These are phyloP conservation scores for Drosophila recens DNA, from an alignment of 2,888 invertebrate genomes.

Conservation along the genomic window DNA sequence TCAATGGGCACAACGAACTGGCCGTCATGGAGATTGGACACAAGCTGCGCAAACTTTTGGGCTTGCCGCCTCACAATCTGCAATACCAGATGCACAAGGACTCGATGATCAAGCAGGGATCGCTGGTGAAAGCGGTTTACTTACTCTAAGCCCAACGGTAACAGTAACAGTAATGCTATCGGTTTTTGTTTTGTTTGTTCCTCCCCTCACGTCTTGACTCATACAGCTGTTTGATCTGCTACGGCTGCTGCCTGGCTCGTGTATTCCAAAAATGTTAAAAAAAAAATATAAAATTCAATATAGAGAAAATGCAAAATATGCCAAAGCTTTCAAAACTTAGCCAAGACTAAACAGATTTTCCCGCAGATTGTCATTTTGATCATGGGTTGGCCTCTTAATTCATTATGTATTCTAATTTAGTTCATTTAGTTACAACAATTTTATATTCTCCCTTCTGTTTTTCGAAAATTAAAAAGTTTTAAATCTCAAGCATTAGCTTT, in stretches of 20 bases:
- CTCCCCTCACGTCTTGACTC: not conserved
- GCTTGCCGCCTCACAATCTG: constrained; percentile 87
- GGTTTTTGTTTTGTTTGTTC: constrained; percentile 6
- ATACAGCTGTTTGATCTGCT: not conserved
- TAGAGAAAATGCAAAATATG: not conserved
- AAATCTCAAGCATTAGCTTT: too few relatives aligned
- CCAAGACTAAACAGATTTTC: too few relatives aligned
- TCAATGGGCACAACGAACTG: constrained; percentile 90
- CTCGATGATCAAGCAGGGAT: constrained; percentile 92
- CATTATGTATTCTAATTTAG: too few relatives aligned
- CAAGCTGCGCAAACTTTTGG: constrained; percentile 93
- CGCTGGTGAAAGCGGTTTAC: constrained; percentile 88
- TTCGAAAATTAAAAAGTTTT: too few relatives aligned
- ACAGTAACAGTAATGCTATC: not conserved
- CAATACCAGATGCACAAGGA: constrained; percentile 93
- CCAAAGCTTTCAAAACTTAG: too few relatives aligned
- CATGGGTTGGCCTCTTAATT: too few relatives aligned
- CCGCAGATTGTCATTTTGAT: too few relatives aligned
- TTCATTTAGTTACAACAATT: too few relatives aligned
- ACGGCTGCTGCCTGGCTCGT: constrained; percentile 41
- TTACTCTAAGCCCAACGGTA: constrained; percentile 62
- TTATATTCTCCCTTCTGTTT: too few relatives aligned
- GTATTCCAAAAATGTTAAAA: constrained; percentile 63
- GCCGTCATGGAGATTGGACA: constrained; percentile 94
- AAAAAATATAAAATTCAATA: constrained; percentile 11